phyloP scores from a whole-genome alignment of 2,113 vertebrate genomes.

The Philantomba maxwellii region DNA sequence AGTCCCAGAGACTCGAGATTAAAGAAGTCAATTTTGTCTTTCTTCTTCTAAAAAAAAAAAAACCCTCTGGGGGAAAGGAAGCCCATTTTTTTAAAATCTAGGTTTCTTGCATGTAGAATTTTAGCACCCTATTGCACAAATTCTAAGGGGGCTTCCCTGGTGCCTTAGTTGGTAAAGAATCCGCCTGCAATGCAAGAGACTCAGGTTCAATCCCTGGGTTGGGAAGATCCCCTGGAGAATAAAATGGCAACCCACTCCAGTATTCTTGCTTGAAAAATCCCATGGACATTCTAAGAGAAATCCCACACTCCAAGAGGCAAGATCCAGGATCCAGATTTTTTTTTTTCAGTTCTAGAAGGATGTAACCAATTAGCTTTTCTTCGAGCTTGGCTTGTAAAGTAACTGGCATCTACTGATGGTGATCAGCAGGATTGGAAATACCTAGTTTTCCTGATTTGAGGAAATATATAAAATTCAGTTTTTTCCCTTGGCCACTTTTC shows the following conservation, averaged over 20 bases:
- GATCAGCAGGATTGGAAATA: background rate
- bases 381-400: background rate
- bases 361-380: background rate
- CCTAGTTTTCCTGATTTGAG: background rate
- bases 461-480: background rate
- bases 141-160: background rate
- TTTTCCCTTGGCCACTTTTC: background rate
- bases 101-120: background rate
- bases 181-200: background rate
- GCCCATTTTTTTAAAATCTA: background rate
- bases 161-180: background rate
- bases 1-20: background rate
- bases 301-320: background rate
- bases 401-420: background rate
- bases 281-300: background rate
- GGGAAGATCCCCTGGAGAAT: background rate
- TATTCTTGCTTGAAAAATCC: background rate
- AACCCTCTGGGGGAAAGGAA: background rate
- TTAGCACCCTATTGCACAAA: background rate
- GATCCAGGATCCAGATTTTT: background rate
- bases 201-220: background rate
- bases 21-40: background rate
- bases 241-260: background rate
- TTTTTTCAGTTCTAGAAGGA: background rate
- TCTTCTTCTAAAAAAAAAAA: background rate